Evolutionary conservation across 2,113 vertebrate genomes (phyloP), one percentile per base, ranked within the genome.

Genomic region (Percopsis transmontana): DNA sequence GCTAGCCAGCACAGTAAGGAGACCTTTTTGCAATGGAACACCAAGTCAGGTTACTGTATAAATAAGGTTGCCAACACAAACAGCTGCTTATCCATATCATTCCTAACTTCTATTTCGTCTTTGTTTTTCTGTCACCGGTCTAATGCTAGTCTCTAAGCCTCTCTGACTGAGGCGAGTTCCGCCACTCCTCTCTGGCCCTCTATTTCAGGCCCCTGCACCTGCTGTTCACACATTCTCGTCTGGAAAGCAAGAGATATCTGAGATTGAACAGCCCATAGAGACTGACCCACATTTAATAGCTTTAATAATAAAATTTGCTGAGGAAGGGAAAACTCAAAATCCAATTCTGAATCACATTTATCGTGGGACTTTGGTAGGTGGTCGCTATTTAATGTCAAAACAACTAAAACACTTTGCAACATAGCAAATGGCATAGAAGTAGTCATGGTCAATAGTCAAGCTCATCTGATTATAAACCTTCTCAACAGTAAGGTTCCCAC

Each of bases 191-290:
- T 40, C 45, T 48, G 27, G 66, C 69, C 70, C 85, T 89, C 91
- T 93, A 92, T 93, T 93, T 91, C 81, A 80, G 82, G 85, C 74
- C 1, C 11, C 60, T 80, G 85, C 91, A 93, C 88, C 91, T 92
- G 91, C 90, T 83, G 72, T 81, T 81, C 84, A 76, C 77, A 74
- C 88, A 70, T 80, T 88, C 84, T 65, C 62, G 63, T 87, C 72
- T 75, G 80, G 82, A 84, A 50, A 80, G 62, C 63, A 18, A 38
- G 57, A 78, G 79, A 82, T 75, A 84, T 80, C 79, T 77, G 47
- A 23, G 65, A 77, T 76, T 68, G 68, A 42, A 63, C 19, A 27
- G 72, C 64, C 68, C 48, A 57, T 58, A 48, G 27, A 72, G 54
- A 62, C 12, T 64, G 53, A 0, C 66, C 56, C 13, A 24, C 55